Evolutionary conservation across 2,888 invertebrate genomes (phyloP).

Genomic region (Metellina segmentata): DNA sequence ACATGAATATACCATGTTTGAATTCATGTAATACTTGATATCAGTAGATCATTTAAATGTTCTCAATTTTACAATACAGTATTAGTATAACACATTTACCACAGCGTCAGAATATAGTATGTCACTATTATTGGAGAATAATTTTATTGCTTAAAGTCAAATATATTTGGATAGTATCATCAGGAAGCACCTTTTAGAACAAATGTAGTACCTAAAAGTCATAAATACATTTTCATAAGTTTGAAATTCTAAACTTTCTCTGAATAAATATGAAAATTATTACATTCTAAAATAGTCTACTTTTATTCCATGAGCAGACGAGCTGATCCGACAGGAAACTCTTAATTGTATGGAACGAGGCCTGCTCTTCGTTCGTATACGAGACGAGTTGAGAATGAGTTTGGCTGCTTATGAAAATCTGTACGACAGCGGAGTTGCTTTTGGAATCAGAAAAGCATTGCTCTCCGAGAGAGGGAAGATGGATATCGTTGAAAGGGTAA

Average conservation of each 20-base stretch:
- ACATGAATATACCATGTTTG: too few relatives aligned
- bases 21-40: too few relatives aligned
- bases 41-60: too few relatives aligned
- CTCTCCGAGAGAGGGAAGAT: conserved; percentile 95
- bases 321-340: conserved; percentile 94
- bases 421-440: conserved; percentile 98
- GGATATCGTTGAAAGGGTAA: conserved; percentile 85
- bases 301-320: conserved; percentile 83
- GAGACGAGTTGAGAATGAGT: conserved; percentile 98
- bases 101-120: too few relatives aligned
- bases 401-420: conserved; percentile 97
- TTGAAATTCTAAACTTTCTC: not conserved
- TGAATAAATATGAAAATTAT: not conserved
- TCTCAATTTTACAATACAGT: too few relatives aligned
- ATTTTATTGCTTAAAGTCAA: too few relatives aligned
- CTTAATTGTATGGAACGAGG: conserved; percentile 98
- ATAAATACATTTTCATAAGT: not conserved
- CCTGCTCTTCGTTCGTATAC: conserved; percentile 92
- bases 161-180: too few relatives aligned
- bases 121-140: too few relatives aligned
- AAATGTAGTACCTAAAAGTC: too few relatives aligned
- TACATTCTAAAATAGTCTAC: not conserved
- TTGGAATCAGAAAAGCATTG: conserved; percentile 98
- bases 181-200: too few relatives aligned
- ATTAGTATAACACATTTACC: too few relatives aligned